Base-by-base conservation (phyloP, 2,113 vertebrate genomes). In the Alosa alosa region DNA sequence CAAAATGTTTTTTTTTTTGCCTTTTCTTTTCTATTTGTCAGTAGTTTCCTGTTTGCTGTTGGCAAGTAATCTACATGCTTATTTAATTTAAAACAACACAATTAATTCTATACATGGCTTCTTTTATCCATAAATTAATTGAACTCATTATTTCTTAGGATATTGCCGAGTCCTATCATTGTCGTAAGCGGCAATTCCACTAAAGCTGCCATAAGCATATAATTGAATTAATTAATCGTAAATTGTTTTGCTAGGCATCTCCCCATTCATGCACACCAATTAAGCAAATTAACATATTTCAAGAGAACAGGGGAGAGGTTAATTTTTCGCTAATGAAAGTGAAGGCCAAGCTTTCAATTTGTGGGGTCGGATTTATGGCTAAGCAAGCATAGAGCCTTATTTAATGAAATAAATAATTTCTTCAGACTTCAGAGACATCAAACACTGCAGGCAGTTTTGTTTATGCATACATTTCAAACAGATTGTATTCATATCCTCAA, bases 81-180 rank as follows among this genome's bases (percentile, higher is more conserved):
- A 86, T 86, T 86, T 78, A 50, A 83, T 82, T 87, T 84, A 52
- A 82, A 49, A 68, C 78, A 22, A 57, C 55, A 18, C 25, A 50
- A 84, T 72, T 82, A 84, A 87, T 87, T 87, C 83, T 84, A 78
- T 78, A 81, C 68, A 85, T 50, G 84, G 25, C 84, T 72, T 50
- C 68, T 85, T 85, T 85, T 81, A 85, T 84, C 78, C 78, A 39
- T 72, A 82, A 86, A 60, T 17, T 64, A 84, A 84, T 87, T 81
- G 45, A 87, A 52, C 17, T 81, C 81, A 87, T 87, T 72, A 82
- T 84, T 82, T 72, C 64, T 72, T 72, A 82, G 83, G 45, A 84
- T n/a, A 84, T 60, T 82, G 45, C 78, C 20, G 50, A 68, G 82
- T 81, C 39, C 31, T 57, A 39, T 84, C 41, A 57, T 82, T 83